phyloP scores from a whole-genome alignment of 1,140 invertebrate genomes.

The Polypedilum vanderplanki region DNA sequence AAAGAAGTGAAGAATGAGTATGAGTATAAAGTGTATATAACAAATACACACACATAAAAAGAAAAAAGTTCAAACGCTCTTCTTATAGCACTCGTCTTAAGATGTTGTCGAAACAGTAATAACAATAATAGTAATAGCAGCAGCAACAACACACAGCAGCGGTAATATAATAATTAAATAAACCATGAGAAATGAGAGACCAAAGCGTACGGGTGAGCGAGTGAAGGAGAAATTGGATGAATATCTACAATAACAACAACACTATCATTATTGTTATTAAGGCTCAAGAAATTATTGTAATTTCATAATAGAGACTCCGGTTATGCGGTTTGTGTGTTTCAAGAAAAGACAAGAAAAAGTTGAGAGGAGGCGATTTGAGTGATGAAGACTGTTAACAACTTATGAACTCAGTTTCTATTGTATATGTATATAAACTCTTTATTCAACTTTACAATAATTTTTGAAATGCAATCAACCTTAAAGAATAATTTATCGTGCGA shows the following conservation, averaged over 20 bases:
- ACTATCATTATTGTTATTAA: conserved; percentile 28
- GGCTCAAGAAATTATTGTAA: conserved; percentile 17
- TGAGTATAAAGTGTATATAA: not conserved
- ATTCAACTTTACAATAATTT: not conserved
- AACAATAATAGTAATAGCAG: not conserved
- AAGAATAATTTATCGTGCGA: conserved; percentile 12
- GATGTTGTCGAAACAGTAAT: conserved; percentile 2
- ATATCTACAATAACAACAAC: conserved; percentile 24
- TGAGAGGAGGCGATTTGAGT: not conserved
- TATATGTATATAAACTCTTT: not conserved
- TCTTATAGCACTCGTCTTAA: not conserved
- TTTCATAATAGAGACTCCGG: conserved; percentile 22
- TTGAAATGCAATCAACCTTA: not conserved
- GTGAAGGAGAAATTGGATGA: conserved; percentile 16
- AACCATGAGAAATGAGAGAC: not conserved
- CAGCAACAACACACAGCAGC: not conserved
- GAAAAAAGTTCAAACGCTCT: not conserved
- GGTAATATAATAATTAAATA: conserved; percentile 28
- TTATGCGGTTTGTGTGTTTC: not conserved
- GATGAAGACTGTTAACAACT: not conserved
- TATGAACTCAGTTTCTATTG: not conserved
- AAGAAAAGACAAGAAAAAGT: not conserved
- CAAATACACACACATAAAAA: not conserved
- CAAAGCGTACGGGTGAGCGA: not conserved
- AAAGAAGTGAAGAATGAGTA: not conserved